Base-by-base conservation (phyloP, 2,888 invertebrate genomes). In the Leptopilina drosophilae region DNA sequence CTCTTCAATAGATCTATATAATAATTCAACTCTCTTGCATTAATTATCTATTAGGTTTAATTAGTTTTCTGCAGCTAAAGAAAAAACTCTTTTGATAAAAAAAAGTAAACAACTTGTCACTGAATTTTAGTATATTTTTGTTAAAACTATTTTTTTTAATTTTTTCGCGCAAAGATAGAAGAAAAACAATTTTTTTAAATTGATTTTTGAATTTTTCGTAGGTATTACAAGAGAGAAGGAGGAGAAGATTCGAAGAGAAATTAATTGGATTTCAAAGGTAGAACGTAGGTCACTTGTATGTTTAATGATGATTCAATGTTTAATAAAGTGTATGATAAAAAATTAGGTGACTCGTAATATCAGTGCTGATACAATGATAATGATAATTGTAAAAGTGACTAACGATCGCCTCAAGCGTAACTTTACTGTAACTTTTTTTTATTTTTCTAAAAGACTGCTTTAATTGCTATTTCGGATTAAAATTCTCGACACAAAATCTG, bases 291-390 rank as follows among this genome's bases (percentile, higher is more conserved):
- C 20, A 20, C 20, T 20, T 20, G 20, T 20, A 20, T 1, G 20
- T 20, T 20, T 20, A 20, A 20, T 20, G 20, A 20, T 20, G 20
- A 20, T 20, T 20, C 20, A 20, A 20, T 20, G 20, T 20, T 20
- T 20, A 20, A 20, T 20, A 20, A 20, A 20, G 20, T 20, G 20
- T 20, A 1, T 20, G 20, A 20, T 20, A 90, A 85, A 81, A 64
- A 82, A 82, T 82, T 26, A 81, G 79, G 83, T 84, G 79, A 81
- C 49, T 49, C 11, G 20, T 20, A 20, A 78, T 81, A 76, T 79
- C 64, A 82, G 77, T 64, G 78, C 80, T 62, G 73, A 62, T 59
- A 76, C 56, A 26, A 64, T 56, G 79, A 76, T 82, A 82, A 82
- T 82, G 42, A 42, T 42, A 1, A 42, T 49, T 5, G 11, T 49